phyloP scores from a whole-genome alignment of 1,140 invertebrate genomes.

The Physella acuta region DNA sequence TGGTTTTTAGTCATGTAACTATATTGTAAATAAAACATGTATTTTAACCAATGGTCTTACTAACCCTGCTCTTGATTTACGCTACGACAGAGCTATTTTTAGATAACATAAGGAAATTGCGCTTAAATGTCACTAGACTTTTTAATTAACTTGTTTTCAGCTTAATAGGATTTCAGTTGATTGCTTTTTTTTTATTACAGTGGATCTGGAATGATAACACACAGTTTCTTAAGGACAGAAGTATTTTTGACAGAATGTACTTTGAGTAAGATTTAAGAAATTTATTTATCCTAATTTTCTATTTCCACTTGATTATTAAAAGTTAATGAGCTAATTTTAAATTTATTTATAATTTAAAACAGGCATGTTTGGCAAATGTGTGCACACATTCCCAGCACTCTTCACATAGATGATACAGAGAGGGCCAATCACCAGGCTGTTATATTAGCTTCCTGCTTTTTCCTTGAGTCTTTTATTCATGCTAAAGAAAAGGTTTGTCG shows the following conservation, averaged over 20 bases:
- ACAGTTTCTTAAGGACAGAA: constrained; percentile 91
- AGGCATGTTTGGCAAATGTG: constrained; percentile 97
- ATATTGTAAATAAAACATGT: too few relatives aligned
- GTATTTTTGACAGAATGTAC: constrained; percentile 93
- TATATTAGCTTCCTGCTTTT: constrained; percentile 88
- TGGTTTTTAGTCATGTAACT: too few relatives aligned
- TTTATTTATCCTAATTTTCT: background rate
- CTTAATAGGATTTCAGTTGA: background rate
- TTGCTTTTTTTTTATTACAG: constrained; percentile 30
- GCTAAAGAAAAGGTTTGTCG: constrained; percentile 84
- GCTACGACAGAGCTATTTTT: too few relatives aligned
- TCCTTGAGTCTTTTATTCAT: constrained; percentile 94
- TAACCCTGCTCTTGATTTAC: too few relatives aligned
- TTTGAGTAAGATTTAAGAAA: constrained; percentile 74
- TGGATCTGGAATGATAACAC: constrained; percentile 90
- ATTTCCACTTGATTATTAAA: background rate
- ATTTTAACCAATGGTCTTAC: too few relatives aligned
- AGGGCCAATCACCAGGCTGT: constrained; percentile 82
- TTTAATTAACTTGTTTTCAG: too few relatives aligned
- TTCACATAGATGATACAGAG: constrained; percentile 72
- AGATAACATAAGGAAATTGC: too few relatives aligned
- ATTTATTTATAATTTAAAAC: constrained; percentile 5
- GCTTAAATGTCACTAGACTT: too few relatives aligned
- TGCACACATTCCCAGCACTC: constrained; percentile 85
- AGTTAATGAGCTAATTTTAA: too few relatives aligned